These are phyloP conservation scores for Cenopis cana DNA, from an alignment of 2,888 invertebrate species.

Conservation along the genomic window DNA sequence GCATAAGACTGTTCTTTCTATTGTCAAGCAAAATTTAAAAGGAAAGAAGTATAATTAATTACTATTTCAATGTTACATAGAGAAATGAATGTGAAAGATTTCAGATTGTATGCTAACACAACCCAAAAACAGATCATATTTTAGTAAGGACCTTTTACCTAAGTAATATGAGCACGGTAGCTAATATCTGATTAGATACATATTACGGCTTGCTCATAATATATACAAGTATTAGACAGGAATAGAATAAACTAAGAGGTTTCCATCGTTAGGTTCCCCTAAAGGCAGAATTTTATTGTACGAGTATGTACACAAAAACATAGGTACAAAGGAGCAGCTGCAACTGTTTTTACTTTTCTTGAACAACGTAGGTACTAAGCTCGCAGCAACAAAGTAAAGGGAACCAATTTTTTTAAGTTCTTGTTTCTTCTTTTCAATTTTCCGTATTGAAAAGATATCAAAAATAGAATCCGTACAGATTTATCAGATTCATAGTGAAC, in stretches of 20 bases:
- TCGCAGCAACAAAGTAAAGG: conserved; percentile 12
- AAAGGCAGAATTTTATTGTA: conserved; percentile 5
- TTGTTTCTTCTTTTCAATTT: neutral
- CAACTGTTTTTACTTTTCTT: conserved; percentile 14
- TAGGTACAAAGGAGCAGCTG: neutral
- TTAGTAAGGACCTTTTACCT: neutral
- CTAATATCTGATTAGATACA: neutral
- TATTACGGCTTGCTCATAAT: neutral
- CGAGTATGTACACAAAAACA: too few species aligned
- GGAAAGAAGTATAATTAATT: too few species aligned
- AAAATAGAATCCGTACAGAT: conserved; percentile 11
- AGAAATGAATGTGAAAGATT: too few species aligned
- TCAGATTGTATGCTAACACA: too few species aligned
- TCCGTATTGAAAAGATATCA: conserved; percentile 16
- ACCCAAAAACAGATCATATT: too few species aligned
- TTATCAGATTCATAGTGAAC: conserved; percentile 1
- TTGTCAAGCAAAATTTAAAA: too few species aligned
- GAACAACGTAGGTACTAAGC: neutral
- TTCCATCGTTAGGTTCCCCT: neutral
- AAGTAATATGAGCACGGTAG: neutral
- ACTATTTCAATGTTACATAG: too few species aligned
- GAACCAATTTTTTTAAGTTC: neutral
- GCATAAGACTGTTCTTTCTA: too few species aligned
- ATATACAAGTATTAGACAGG: neutral
- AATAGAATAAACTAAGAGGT: neutral